Conservation (phyloP, 1,140 invertebrate genomes). For the Belonocnema kinseyi region DNA sequence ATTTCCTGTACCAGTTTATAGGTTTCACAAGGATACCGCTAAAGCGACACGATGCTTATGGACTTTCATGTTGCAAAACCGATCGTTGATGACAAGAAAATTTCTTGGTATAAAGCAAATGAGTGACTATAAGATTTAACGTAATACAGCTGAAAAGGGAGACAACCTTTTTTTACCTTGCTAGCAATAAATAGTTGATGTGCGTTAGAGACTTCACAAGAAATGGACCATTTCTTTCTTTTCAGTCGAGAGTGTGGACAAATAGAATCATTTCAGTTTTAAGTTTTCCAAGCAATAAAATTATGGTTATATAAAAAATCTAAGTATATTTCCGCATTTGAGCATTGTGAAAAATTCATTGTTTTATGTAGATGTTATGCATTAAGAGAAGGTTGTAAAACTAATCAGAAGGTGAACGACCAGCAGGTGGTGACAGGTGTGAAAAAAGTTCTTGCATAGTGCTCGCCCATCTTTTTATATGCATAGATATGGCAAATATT, state of each 20-base stretch:
- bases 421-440: no score
- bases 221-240: no score
- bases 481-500: conserved; percentile 43
- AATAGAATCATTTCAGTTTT: no score
- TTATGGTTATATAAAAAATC: no score
- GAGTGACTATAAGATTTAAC: conserved; percentile 11
- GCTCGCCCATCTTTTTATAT: background rate
- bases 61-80: conserved; percentile 39
- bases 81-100: background rate
- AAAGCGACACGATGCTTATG: conserved; percentile 52
- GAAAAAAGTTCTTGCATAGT: background rate
- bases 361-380: no score
- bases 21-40: conserved; percentile 54
- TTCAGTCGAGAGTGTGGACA: no score
- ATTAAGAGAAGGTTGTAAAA: no score
- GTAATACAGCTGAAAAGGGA: conserved; percentile 30
- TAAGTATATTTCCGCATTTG: no score
- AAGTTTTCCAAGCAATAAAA: no score
- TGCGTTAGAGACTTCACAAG: background rate
- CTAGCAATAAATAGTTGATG: background rate
- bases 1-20: conserved; percentile 44
- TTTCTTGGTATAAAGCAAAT: conserved; percentile 16
- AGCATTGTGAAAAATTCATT: no score
- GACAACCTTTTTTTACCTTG: background rate
- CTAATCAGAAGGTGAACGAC: no score